Base-by-base conservation (phyloP, 1,140 invertebrate species). In the Asbolus verrucosus region DNA sequence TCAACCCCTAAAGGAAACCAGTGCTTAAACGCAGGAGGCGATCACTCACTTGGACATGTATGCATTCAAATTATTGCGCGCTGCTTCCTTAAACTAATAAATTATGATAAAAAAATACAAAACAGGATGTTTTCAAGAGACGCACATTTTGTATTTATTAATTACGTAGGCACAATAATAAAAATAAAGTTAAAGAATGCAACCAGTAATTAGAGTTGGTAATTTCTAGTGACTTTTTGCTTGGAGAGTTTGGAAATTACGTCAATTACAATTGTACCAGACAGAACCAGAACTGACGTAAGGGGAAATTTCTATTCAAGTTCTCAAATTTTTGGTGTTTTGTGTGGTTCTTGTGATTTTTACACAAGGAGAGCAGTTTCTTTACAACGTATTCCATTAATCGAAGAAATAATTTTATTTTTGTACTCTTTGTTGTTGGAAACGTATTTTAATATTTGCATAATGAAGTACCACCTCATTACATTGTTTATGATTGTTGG, bases 401-500 rank as follows among this genome's bases (percentile, higher is more conserved):
- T n/a, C n/a, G n/a, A n/a, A n/a, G n/a, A 41, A 65, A 16, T 15
- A 18, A 41, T 19, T 38, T 5, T 15, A 9, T 6, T 14, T 3
- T 9, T 41, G 13, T 65, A 15, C 11, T 15, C 15, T 65, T 36
- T 65, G 3, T 41, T 41, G 2, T 11, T 14, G 19, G 2, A 4
- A 21, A 9, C n/a, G 8, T 6, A 19, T 19, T 19, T 46, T 19
- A 4, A 54, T 11, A 27, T 1, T 11, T 4, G 19, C 6, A 63
- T 15, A 38, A 63, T 63, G 61, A 63, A 63, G 61, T 15, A 19
- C n/a, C 33, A 63, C 39, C 16, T 63, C 1, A 41, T 63, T 63
- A 27, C 61, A 24, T 39, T 63, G 18, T 63, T 63, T 18, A 15
- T 63, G 5, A 38, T 63, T 39, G 8, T 63, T 1, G 41, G 21